Evolutionary conservation across 2,888 invertebrate species (phyloP), one percentile per base, ranked within the genome.

Genomic region (Aelia acuminata): DNA sequence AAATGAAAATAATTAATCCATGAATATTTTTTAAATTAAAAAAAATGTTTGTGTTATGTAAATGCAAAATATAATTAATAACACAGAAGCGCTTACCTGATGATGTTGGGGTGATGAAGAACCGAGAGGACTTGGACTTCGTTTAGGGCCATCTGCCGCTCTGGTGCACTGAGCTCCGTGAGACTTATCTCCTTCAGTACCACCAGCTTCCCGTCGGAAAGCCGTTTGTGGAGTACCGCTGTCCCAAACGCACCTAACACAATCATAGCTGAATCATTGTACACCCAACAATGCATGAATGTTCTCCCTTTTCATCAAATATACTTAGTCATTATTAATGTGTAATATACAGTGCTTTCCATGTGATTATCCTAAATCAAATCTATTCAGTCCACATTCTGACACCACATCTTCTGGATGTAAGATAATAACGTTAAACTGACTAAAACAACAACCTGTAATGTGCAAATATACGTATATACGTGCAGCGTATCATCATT

Each of bases 101-200:
- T 95, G 89, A 96, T 96, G 92, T 96, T 95, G 3, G 95, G 95
- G 92, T 96, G 96, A 91, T 95, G 94, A 84, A 96, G 92, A 91
- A 95, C 94, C 0, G 96, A 95, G 88, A 96, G 93, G 4, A 96
- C 95, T 90, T 94, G 93, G 11, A 95, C 95, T 92, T 96, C 95
- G 91, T 96, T 95, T 91, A 95, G 93, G 5, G 95, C 95, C 91
- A 95, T 92, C 91, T 95, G 94, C 84, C 95, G 92, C 91, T 96
- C 96, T 0, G 93, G 92, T 0, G 94, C 94, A n/a, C 94, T 94
- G 90, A 96, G 92, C 90, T 96, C 95, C 90, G 94, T 93, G 92
- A 96, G 93, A 91, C 95, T 95, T 85, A 96, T 95, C 92, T 96
- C 96, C 91, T 96, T 96, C 88, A 96, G 94, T 5, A 96, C 95